Conservation (phyloP, 2,797 vertebrate genomes). For the Phrynocephalus forsythii region DNA sequence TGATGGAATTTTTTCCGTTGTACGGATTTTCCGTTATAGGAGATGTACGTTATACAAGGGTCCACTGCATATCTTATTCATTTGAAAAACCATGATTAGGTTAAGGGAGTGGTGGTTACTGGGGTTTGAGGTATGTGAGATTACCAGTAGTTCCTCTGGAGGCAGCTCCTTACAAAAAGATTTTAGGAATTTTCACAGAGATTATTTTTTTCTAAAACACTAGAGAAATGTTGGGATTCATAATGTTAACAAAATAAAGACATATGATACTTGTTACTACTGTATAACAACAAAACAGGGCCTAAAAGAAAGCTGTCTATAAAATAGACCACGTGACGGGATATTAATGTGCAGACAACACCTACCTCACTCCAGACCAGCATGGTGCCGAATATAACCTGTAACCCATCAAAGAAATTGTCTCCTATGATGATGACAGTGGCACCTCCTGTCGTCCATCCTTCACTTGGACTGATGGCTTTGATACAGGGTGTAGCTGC, state of each 20-base stretch:
- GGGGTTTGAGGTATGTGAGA: not conserved
- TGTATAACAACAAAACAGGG: constrained; percentile 49
- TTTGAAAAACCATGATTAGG: not conserved
- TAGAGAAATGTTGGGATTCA: constrained; percentile 7
- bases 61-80: not conserved
- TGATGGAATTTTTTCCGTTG: too few relatives aligned
- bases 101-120: not conserved
- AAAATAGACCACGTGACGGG: constrained; percentile 76
- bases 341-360: constrained; percentile 80
- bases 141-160: constrained; percentile 23
- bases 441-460: constrained; percentile 98
- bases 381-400: constrained; percentile 99
- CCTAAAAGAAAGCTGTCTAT: constrained; percentile 57
- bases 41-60: too few relatives aligned
- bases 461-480: constrained; percentile 99
- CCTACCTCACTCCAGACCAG: constrained; percentile 99
- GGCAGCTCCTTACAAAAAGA: constrained; percentile 31
- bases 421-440: constrained; percentile 99
- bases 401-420: constrained; percentile 99
- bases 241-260: not conserved
- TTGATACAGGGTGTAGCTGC: constrained; percentile 98
- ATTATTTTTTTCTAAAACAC: constrained; percentile 30
- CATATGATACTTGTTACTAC: constrained; percentile 55
- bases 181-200: constrained; percentile 36
- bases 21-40: too few relatives aligned